Evolutionary conservation across 2,888 invertebrate genomes (phyloP).

Genomic region (Cetonia aurata): DNA sequence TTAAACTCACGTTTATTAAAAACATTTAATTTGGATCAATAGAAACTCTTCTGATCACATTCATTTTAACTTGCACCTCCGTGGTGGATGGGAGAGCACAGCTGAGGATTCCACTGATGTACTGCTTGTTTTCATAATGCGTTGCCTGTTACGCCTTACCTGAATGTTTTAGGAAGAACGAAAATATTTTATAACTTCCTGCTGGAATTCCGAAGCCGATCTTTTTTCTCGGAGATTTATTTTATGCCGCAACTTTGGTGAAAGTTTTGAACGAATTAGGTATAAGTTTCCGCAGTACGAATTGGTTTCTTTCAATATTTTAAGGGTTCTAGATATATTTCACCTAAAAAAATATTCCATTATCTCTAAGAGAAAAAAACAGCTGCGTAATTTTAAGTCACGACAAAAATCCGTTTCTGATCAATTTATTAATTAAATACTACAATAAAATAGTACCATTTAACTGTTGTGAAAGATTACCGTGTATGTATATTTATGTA

Average conservation of each 20-base stretch:
- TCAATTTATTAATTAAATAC: no score
- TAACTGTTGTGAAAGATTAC: no score
- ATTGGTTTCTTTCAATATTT: neutral
- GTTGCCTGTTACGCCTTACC: neutral
- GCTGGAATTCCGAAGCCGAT: neutral
- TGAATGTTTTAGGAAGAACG: neutral
- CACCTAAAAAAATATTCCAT: neutral
- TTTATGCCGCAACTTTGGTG: neutral
- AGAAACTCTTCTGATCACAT: no score
- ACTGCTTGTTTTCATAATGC: constrained; percentile 9
- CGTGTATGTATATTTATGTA: no score
- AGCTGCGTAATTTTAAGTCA: no score
- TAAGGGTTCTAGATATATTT: neutral
- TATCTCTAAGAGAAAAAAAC: no score
- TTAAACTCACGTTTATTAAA: no score
- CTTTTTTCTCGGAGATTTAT: neutral
- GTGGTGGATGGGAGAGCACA: neutral
- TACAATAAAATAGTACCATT: no score
- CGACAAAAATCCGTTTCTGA: no score
- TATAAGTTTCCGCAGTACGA: neutral
- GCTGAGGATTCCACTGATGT: neutral
- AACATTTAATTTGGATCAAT: no score
- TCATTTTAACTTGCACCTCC: no score
- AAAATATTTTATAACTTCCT: constrained; percentile 14
- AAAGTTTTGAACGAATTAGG: neutral